phyloP scores from a whole-genome alignment of 2,888 invertebrate species.

The Notodonta ziczac region DNA sequence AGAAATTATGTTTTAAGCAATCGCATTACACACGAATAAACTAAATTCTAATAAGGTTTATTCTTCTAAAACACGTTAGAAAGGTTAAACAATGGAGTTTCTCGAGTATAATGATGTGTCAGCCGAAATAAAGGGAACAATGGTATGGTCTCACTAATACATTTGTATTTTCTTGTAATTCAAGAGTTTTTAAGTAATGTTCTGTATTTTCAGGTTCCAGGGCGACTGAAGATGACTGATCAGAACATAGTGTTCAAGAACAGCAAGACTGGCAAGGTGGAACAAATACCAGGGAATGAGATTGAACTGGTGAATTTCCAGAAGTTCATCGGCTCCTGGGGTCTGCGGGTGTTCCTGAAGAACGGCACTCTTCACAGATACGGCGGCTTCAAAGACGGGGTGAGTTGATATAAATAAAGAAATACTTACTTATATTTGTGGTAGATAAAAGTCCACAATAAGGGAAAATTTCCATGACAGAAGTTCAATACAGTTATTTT shows the following conservation, averaged over 20 bases:
- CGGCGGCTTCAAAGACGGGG: slow-evolving; percentile 96
- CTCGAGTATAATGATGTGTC: slow-evolving; percentile 94
- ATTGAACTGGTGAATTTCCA: slow-evolving; percentile 97
- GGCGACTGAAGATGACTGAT: slow-evolving; percentile 96
- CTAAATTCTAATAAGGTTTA: background rate
- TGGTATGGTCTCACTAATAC: slow-evolving; percentile 83
- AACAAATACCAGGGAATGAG: slow-evolving; percentile 92
- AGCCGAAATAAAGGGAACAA: slow-evolving; percentile 93
- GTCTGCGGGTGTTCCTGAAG: slow-evolving; percentile 94
- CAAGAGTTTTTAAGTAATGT: background rate
- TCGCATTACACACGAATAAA: background rate
- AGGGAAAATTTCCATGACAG: too few relatives aligned
- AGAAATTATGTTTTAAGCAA: background rate
- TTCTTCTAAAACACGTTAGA: background rate
- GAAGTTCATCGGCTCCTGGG: slow-evolving; percentile 95
- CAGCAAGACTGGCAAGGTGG: slow-evolving; percentile 97
- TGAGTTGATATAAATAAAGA: slow-evolving; percentile 59
- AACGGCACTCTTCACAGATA: slow-evolving; percentile 96
- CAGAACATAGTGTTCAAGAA: slow-evolving; percentile 97
- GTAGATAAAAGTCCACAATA: too few relatives aligned
- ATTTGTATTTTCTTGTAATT: background rate
- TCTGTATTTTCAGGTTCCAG: slow-evolving; percentile 88
- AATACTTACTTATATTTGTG: too few relatives aligned
- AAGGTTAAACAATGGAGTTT: slow-evolving; percentile 87
- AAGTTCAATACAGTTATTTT: too few relatives aligned